Percentiles rank a stretch among this genome's conserved stretches.
Evolutionary conservation across 2,888 invertebrate species (phyloP).

Genomic region (Mesoligia furuncula): DNA sequence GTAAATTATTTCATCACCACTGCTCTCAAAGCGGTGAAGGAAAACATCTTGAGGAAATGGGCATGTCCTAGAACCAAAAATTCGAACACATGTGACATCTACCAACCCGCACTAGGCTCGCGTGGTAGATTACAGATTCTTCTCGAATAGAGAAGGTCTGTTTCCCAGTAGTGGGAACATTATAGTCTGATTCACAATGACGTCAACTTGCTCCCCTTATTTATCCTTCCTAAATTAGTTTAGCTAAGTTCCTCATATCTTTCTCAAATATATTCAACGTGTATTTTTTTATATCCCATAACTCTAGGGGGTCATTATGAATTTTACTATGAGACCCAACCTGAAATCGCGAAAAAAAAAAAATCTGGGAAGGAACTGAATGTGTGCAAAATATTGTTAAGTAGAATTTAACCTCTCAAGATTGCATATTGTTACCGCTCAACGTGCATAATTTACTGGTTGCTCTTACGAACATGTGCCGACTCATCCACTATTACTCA

Average conservation of each 20-base stretch:
- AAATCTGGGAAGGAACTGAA: neutral
- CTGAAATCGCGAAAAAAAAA: no score
- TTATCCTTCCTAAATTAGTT: neutral
- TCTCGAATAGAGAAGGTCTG: neutral
- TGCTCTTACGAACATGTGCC: neutral
- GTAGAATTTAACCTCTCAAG: neutral
- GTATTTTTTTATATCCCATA: no score
- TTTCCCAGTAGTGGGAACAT: neutral
- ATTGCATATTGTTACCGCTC: neutral
- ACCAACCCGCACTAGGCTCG: neutral
- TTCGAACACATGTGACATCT: neutral
- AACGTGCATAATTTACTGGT: conserved; percentile 4
- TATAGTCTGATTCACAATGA: neutral
- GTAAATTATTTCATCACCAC: neutral
- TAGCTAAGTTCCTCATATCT: neutral
- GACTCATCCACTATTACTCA: conserved; percentile 24
- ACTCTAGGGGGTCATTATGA: no score
- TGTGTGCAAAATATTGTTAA: neutral
- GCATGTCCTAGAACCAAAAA: neutral
- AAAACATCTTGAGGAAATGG: neutral
- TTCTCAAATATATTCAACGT: neutral
- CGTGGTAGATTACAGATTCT: neutral
- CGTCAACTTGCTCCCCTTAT: neutral
- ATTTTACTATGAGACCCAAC: no score
- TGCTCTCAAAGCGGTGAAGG: neutral